These are phyloP conservation scores for Suillia variegata DNA, from an alignment of 2,888 invertebrate species.

Conservation along the genomic window DNA sequence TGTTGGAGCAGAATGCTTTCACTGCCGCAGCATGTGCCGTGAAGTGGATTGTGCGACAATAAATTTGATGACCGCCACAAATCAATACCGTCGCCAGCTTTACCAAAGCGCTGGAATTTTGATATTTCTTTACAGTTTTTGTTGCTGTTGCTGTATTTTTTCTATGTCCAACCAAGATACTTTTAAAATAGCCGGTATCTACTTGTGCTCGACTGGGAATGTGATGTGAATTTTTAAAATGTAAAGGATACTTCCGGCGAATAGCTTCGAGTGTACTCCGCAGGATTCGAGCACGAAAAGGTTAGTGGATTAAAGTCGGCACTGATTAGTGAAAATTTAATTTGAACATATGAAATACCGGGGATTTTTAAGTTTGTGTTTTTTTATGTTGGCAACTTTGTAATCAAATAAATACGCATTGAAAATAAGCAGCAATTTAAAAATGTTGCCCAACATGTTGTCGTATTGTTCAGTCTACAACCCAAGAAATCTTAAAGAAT, in stretches of 20 bases:
- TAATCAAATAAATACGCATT: too few relatives aligned
- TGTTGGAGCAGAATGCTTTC: slow-evolving; percentile 17
- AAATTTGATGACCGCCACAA: slow-evolving; percentile 14
- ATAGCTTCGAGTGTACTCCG: too few relatives aligned
- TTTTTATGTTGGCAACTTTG: too few relatives aligned
- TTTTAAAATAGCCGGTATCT: neutral
- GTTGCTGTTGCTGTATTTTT: neutral
- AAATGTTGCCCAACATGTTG: too few relatives aligned
- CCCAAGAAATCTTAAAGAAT: too few relatives aligned
- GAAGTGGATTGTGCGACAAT: neutral
- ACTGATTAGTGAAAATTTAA: too few relatives aligned
- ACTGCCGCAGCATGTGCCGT: neutral
- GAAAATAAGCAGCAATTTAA: too few relatives aligned
- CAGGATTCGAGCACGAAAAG: too few relatives aligned
- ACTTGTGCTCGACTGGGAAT: neutral
- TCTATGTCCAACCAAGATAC: neutral
- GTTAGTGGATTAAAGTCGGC: too few relatives aligned
- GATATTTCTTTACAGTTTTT: neutral
- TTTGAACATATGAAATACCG: too few relatives aligned
- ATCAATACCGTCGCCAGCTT: slow-evolving; percentile 5
- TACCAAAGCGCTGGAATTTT: neutral
- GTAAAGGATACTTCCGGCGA: neutral
- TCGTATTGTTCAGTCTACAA: too few relatives aligned
- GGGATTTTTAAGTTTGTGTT: too few relatives aligned
- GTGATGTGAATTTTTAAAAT: slow-evolving; percentile 4